phyloP scores from a whole-genome alignment of 2,113 vertebrate genomes.

The Sinocyclocheilus rhinocerous region DNA sequence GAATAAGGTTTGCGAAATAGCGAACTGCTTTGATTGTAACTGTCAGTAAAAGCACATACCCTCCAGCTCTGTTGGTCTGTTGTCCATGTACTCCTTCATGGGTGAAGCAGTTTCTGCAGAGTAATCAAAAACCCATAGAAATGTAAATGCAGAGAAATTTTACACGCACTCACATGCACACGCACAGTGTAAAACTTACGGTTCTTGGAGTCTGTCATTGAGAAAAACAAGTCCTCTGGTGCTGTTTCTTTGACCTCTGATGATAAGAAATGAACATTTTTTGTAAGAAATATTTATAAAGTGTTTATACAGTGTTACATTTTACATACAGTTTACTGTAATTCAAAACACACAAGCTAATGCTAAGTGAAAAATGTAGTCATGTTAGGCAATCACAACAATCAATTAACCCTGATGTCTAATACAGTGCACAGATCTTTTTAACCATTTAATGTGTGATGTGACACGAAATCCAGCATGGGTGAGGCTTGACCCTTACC shows the following conservation, averaged over 20 bases:
- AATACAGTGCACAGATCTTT: not conserved
- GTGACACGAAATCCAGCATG: not conserved
- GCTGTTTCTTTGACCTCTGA: not conserved
- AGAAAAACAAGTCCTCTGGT: not conserved
- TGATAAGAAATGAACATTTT: not conserved
- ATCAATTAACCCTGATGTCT: not conserved
- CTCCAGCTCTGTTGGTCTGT: not conserved
- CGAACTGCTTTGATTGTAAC: not conserved
- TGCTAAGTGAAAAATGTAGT: not conserved
- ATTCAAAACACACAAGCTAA: not conserved
- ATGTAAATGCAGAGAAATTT: not conserved
- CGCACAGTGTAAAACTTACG: not conserved
- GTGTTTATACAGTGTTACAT: too few species aligned
- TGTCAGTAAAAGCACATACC: not conserved
- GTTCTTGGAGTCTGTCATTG: slow-evolving; percentile 8
- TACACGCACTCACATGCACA: not conserved
- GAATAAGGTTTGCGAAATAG: not conserved
- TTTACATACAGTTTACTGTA: not conserved
- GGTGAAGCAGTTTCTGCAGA: not conserved
- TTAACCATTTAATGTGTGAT: not conserved
- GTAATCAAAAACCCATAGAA: not conserved
- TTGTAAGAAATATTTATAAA: not conserved
- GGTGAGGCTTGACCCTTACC: not conserved
- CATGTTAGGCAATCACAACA: not conserved
- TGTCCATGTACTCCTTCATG: slow-evolving; percentile 10